Evolutionary conservation across 2,113 vertebrate genomes (phyloP).

Genomic region (Atlantisia rogersi): DNA sequence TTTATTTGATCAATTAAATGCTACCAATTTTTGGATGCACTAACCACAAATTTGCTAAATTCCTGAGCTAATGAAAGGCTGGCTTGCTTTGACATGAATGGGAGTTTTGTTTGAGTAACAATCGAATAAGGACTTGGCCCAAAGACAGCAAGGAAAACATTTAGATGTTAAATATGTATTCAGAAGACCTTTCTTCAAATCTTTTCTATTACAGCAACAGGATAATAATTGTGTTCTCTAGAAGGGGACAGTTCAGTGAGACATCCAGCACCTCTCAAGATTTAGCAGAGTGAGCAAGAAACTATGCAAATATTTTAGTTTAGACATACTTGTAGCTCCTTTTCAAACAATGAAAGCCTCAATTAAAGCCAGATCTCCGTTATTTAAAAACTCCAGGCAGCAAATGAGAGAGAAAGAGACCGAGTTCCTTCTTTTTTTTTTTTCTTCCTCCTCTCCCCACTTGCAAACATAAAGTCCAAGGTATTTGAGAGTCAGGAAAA

Average conservation of each 20-base stretch:
- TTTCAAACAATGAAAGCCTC: constrained; percentile 63
- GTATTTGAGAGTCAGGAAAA: not conserved
- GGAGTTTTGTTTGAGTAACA: constrained; percentile 70
- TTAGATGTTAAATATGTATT: constrained; percentile 71
- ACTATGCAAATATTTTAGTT: constrained; percentile 65
- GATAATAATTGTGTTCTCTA: constrained; percentile 34
- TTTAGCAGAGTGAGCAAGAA: constrained; percentile 39
- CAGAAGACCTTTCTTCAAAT: constrained; percentile 51
- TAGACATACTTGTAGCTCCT: constrained; percentile 43
- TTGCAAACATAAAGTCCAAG: not conserved
- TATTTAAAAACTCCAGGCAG: constrained; percentile 61
- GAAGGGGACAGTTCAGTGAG: not conserved
- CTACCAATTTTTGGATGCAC: constrained; percentile 56
- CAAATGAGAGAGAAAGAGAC: constrained; percentile 26
- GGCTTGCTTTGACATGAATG: constrained; percentile 69
- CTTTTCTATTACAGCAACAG: constrained; percentile 45
- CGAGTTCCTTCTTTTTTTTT: not conserved
- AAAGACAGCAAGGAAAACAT: constrained; percentile 68
- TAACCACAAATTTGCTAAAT: constrained; percentile 68
- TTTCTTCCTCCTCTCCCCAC: not conserved
- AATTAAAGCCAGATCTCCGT: constrained; percentile 54
- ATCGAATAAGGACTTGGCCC: constrained; percentile 65
- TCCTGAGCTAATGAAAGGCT: constrained; percentile 69
- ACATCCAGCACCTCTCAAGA: constrained; percentile 43
- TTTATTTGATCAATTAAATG: constrained; percentile 56